Conservation (phyloP, 2,888 invertebrate species). For the Heteropelma amictum region DNA sequence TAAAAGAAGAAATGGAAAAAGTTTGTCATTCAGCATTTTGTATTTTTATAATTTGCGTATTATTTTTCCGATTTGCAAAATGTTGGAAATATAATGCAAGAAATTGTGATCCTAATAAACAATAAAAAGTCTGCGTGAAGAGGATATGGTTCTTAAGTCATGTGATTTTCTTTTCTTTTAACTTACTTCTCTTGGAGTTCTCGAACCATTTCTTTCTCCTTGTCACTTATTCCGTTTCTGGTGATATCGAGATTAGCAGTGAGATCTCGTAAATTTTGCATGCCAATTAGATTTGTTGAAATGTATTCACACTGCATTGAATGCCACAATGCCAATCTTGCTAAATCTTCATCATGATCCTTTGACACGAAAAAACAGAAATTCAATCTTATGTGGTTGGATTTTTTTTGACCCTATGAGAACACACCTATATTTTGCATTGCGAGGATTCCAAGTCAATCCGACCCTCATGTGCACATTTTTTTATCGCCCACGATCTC, state of each 20-base stretch:
- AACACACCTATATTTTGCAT: too few species aligned
- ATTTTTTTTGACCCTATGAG: neutral
- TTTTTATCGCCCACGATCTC: too few species aligned
- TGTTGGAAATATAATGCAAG: too few species aligned
- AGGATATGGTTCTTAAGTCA: neutral
- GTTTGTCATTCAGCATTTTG: too few species aligned
- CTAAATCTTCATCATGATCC: constrained; percentile 83
- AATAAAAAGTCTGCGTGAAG: too few species aligned
- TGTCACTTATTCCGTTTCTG: constrained; percentile 82
- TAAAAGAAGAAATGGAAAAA: too few species aligned
- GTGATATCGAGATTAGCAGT: constrained; percentile 83
- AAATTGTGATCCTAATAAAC: too few species aligned
- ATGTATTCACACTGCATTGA: constrained; percentile 81
- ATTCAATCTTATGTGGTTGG: neutral
- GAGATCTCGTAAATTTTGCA: constrained; percentile 84
- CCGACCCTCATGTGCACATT: too few species aligned
- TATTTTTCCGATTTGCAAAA: too few species aligned
- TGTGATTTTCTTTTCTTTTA: neutral
- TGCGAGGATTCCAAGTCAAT: too few species aligned
- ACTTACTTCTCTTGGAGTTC: constrained; percentile 83
- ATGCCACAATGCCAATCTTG: constrained; percentile 85
- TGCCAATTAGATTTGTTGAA: constrained; percentile 87
- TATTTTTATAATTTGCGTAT: too few species aligned
- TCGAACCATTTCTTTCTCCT: constrained; percentile 82
- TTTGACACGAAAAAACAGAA: constrained; percentile 60